phyloP scores from a whole-genome alignment of 53 echinoderm and acorn worm genomes.

The Luidia sarsii region DNA sequence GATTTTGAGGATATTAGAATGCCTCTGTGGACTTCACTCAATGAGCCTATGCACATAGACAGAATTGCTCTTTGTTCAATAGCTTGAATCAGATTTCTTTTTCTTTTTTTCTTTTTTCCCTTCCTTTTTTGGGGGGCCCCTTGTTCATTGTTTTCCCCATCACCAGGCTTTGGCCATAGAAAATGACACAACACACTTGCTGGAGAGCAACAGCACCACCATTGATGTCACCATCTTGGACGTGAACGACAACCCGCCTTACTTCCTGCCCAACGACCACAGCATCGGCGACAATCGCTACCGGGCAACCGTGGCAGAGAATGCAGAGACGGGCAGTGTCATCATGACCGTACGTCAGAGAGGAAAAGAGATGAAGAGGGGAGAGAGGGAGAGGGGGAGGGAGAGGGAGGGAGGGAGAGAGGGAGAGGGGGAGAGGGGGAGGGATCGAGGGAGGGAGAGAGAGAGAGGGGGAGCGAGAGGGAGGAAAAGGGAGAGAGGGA shows the following conservation, averaged over 20 bases:
- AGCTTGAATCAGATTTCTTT: too few species aligned
- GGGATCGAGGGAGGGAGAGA: too few species aligned
- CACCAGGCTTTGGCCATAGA: slow-evolving; percentile 69
- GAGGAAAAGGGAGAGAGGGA: too few species aligned
- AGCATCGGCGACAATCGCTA: slow-evolving; percentile 55
- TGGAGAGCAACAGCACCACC: slow-evolving; percentile 36
- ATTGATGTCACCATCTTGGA: slow-evolving; percentile 70
- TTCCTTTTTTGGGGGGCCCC: background rate
- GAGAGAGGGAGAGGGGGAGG: too few species aligned
- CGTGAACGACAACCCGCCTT: slow-evolving; percentile 77
- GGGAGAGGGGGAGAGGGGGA: too few species aligned
- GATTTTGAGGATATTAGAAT: too few species aligned
- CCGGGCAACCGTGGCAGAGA: slow-evolving; percentile 65
- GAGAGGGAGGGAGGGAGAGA: too few species aligned
- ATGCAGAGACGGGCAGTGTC: slow-evolving; percentile 49
- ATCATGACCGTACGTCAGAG: slow-evolving; percentile 76
- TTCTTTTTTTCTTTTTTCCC: background rate
- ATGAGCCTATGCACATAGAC: background rate
- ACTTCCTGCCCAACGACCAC: slow-evolving; percentile 65
- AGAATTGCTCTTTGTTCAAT: background rate
- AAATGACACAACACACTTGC: slow-evolving; percentile 41
- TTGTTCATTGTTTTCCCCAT: background rate
- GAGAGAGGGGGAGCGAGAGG: too few species aligned
- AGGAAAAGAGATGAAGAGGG: too few species aligned
- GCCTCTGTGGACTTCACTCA: too few species aligned